phyloP scores from a whole-genome alignment of 2,797 vertebrate species.

The Eulemur mongoz region DNA sequence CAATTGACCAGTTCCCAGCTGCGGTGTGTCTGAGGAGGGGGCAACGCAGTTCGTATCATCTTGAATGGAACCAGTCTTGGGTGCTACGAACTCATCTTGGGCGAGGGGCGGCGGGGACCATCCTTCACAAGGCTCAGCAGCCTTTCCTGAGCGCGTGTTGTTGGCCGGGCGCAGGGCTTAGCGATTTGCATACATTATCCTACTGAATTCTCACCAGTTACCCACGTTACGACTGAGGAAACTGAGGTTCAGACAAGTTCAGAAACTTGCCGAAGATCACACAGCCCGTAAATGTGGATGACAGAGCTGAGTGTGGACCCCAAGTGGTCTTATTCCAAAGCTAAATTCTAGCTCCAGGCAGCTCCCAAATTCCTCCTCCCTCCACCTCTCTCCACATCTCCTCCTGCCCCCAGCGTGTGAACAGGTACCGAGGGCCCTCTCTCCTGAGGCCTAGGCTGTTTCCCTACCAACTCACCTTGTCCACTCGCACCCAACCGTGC shows the following conservation, averaged over 20 bases:
- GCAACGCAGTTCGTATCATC: not conserved
- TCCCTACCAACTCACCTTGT: not conserved
- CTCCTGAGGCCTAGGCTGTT: not conserved
- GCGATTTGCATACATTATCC: not conserved
- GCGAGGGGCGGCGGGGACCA: rapidly evolving
- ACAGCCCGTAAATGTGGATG: not conserved
- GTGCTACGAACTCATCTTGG: not conserved
- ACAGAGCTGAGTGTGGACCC: not conserved
- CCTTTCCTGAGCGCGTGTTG: not conserved
- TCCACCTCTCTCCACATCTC: not conserved
- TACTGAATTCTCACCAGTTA: not conserved
- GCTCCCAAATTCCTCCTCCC: not conserved
- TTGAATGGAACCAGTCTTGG: not conserved
- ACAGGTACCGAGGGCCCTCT: not conserved
- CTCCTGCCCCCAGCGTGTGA: no score
- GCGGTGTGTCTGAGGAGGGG: not conserved
- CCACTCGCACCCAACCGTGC: not conserved
- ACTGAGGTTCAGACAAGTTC: not conserved
- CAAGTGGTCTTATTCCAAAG: not conserved
- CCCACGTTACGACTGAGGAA: not conserved
- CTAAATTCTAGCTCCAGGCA: not conserved
- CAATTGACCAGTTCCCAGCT: not conserved
- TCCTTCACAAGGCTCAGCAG: not conserved
- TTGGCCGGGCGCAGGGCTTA: not conserved
- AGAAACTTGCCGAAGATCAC: not conserved